Percentiles rank a stretch among this genome's conserved stretches.
These are phyloP conservation scores for Peromyscus polionotus DNA, from an alignment of 2,113 vertebrate species.

Conservation along the genomic window DNA sequence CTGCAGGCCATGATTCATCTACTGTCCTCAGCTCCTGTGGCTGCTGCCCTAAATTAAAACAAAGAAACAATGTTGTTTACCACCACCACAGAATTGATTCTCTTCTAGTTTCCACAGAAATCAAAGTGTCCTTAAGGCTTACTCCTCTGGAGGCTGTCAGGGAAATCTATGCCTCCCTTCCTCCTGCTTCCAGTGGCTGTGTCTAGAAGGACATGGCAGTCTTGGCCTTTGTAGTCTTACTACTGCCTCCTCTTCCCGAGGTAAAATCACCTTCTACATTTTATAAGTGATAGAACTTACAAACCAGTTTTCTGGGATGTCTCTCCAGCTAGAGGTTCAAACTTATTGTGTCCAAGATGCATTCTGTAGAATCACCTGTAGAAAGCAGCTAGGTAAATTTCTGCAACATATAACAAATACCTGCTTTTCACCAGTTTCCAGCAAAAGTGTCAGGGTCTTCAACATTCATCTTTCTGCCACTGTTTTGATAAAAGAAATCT, in stretches of 20 bases:
- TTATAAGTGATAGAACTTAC: neutral
- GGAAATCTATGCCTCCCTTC: neutral
- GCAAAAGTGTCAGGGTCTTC: neutral
- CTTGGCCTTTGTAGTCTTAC: neutral
- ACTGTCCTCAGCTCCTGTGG: neutral
- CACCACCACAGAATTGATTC: neutral
- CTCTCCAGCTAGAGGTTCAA: neutral
- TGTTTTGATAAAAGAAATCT: conserved; percentile 2
- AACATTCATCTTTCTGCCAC: neutral
- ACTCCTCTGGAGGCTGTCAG: neutral
- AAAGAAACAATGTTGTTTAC: neutral
- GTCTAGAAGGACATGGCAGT: neutral
- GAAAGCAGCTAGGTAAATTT: neutral
- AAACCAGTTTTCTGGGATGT: neutral
- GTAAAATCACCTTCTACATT: neutral
- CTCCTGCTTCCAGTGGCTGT: neutral
- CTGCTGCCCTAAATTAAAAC: neutral
- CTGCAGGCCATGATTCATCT: neutral
- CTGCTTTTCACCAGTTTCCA: neutral
- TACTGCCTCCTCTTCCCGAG: neutral
- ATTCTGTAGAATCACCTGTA: neutral
- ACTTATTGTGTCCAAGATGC: neutral
- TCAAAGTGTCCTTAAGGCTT: neutral
- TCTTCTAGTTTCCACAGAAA: neutral
- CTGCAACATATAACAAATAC: neutral